These are phyloP conservation scores for Saxidomus purpurata DNA, from an alignment of 1,140 invertebrate genomes.

Conservation along the genomic window DNA sequence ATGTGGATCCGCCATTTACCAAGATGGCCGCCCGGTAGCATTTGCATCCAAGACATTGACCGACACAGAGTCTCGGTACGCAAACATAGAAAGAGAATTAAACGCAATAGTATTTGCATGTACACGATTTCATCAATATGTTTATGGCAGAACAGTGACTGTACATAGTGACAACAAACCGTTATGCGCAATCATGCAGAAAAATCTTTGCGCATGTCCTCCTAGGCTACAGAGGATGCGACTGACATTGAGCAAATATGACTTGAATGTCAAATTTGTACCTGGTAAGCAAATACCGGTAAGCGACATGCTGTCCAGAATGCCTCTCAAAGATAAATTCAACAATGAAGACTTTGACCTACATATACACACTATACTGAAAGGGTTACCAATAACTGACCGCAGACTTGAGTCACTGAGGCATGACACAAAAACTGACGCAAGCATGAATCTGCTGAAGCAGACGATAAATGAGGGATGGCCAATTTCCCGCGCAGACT, in stretches of 20 bases:
- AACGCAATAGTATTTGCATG: conserved; percentile 74
- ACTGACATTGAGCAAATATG: too few species aligned
- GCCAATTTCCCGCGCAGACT: too few species aligned
- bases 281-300: conserved; percentile 84
- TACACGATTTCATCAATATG: conserved; percentile 84
- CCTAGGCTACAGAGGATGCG: conserved; percentile 67
- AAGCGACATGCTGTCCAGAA: conserved; percentile 79
- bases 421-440: conserved; percentile 10
- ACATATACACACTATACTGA: background rate
- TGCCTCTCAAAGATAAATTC: background rate
- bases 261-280: conserved; percentile 81
- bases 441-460: conserved; percentile 9
- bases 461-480: conserved; percentile 15
- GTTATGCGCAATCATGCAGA: too few species aligned
- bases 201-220: conserved; percentile 61
- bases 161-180: too few species aligned
- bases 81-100: conserved; percentile 47
- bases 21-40: conserved; percentile 83
- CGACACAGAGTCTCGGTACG: conserved; percentile 57
- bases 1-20: conserved; percentile 73
- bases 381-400: conserved; percentile 7
- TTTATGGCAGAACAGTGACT: conserved; percentile 75
- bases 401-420: background rate
- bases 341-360: conserved; percentile 15
- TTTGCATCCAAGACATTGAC: conserved; percentile 86